A percentile compares a stretch with the other conserved stretches of the same genome.
Conservation (phyloP, 23 tunicate genomes). For the Styela plicata region DNA sequence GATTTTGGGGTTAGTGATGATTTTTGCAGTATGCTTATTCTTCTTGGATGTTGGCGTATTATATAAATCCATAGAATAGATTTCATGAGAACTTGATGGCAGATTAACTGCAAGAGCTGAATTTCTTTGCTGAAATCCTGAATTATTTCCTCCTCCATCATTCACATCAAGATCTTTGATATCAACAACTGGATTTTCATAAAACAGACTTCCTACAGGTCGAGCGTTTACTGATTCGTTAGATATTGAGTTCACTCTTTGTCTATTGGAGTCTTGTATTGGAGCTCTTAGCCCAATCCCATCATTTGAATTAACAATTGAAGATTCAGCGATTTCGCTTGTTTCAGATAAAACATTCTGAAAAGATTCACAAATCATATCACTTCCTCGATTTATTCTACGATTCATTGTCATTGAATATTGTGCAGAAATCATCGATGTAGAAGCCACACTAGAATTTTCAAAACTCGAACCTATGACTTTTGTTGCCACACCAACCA, state of each 20-base stretch:
- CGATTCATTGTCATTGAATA: background rate
- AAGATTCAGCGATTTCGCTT: too few species aligned
- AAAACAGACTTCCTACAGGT: background rate
- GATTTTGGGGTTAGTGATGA: too few species aligned
- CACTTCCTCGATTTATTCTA: background rate
- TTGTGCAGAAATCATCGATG: background rate
- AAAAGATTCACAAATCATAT: too few species aligned
- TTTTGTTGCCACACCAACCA: slow-evolving; percentile 13
- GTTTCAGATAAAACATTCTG: background rate
- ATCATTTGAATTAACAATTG: too few species aligned
- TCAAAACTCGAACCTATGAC: slow-evolving; percentile 1
- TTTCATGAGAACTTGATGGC: background rate
- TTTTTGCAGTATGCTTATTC: too few species aligned
- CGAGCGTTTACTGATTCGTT: too few species aligned
- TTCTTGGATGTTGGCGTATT: background rate
- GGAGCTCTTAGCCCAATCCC: too few species aligned
- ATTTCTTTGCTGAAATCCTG: background rate
- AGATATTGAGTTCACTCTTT: too few species aligned
- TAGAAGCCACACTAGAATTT: background rate
- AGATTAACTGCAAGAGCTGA: background rate
- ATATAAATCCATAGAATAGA: background rate
- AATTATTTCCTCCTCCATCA: background rate
- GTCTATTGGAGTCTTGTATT: too few species aligned
- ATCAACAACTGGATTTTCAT: background rate
- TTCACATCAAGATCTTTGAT: background rate